phyloP scores from a whole-genome alignment of 1,140 invertebrate species.

The Drosophila cardini region DNA sequence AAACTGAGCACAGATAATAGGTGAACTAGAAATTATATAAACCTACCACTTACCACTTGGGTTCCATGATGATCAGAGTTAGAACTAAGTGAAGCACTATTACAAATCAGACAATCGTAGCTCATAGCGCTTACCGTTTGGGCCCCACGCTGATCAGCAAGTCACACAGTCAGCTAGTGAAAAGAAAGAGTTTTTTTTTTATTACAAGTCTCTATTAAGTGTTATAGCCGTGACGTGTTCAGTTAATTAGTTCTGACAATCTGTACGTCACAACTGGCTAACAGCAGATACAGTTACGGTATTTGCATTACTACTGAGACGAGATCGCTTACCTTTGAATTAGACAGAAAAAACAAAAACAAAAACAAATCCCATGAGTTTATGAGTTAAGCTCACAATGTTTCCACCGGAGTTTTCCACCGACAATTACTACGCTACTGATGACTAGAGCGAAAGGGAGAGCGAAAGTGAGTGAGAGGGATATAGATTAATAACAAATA shows the following conservation, averaged over 20 bases:
- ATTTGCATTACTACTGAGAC: slow-evolving; percentile 35
- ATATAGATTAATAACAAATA: not conserved
- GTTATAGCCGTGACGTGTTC: slow-evolving; percentile 47
- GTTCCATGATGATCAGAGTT: too few relatives aligned
- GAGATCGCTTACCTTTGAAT: slow-evolving; percentile 52
- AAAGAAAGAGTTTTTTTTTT: too few relatives aligned
- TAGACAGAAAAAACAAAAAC: not conserved
- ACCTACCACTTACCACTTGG: too few relatives aligned
- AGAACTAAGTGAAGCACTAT: too few relatives aligned
- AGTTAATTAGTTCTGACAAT: slow-evolving; percentile 57
- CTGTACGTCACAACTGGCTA: slow-evolving; percentile 52
- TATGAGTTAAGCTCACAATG: slow-evolving; percentile 32
- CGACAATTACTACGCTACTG: slow-evolving; percentile 53
- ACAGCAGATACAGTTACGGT: slow-evolving; percentile 49
- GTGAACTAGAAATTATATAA: too few relatives aligned
- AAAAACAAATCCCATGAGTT: slow-evolving; percentile 32
- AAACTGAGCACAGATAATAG: too few relatives aligned
- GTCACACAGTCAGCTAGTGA: too few relatives aligned
- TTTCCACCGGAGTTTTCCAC: slow-evolving; percentile 27
- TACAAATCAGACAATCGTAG: too few relatives aligned
- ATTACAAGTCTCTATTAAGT: not conserved
- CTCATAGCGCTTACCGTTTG: too few relatives aligned
- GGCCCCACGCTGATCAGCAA: too few relatives aligned
- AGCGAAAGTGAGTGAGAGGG: not conserved
- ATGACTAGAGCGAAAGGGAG: slow-evolving; percentile 20